A percentile compares a stretch with the other conserved stretches of the same genome.
phyloP scores from a whole-genome alignment of 2,888 invertebrate genomes.

The Hydropsyche betteni region DNA sequence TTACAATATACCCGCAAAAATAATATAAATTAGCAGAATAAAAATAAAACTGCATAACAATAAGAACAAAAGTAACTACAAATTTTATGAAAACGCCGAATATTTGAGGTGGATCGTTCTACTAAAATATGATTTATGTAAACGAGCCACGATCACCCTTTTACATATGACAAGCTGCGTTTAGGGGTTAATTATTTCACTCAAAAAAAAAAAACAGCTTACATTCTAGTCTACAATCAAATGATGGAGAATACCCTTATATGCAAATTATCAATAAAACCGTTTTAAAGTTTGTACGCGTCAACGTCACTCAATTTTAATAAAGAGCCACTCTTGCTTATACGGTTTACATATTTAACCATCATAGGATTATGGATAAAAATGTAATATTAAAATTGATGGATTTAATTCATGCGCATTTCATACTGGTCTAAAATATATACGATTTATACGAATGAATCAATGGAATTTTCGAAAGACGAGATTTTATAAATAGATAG shows the following conservation, averaged over 20 bases:
- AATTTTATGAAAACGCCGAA: neutral
- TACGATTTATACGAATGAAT: too few species aligned
- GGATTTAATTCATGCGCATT: too few species aligned
- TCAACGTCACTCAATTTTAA: conserved; percentile 49
- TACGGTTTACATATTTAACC: neutral
- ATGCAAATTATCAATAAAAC: conserved; percentile 48
- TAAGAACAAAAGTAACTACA: too few species aligned
- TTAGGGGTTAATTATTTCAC: conserved; percentile 38
- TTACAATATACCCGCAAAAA: too few species aligned
- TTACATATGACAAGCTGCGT: conserved; percentile 39
- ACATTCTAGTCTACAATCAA: conserved; percentile 14
- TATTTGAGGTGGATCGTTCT: neutral
- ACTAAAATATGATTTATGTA: conserved; percentile 40
- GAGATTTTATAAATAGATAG: too few species aligned
- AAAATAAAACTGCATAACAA: too few species aligned
- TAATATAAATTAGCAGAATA: too few species aligned
- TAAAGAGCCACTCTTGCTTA: conserved; percentile 33
- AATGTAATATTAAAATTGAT: too few species aligned
- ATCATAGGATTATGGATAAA: too few species aligned
- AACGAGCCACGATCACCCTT: conserved; percentile 29
- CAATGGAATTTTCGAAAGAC: too few species aligned
- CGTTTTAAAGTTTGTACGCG: conserved; percentile 42
- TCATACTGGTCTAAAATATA: too few species aligned
- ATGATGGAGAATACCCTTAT: conserved; percentile 48
- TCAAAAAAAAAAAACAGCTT: neutral